Conservation (phyloP, 2,888 invertebrate genomes). For the Ormia ochracea region DNA sequence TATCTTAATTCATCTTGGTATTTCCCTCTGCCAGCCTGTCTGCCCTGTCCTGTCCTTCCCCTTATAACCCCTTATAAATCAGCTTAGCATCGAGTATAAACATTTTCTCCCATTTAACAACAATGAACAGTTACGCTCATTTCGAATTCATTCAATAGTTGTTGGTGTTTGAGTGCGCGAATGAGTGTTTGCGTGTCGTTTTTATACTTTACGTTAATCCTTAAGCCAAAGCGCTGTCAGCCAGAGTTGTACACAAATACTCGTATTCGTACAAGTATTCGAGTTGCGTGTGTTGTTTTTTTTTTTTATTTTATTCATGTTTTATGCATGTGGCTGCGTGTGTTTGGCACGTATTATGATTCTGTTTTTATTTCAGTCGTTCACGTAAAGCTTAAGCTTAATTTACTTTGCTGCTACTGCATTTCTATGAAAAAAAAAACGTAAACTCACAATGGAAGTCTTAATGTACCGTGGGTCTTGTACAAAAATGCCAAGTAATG, state of each 20-base stretch:
- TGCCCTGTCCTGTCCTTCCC: too few relatives aligned
- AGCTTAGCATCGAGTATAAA: neutral
- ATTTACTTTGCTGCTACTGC: conserved; percentile 60
- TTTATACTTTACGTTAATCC: conserved; percentile 73
- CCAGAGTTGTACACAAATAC: conserved; percentile 58
- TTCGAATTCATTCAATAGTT: conserved; percentile 17
- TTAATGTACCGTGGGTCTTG: neutral
- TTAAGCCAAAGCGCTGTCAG: conserved; percentile 74
- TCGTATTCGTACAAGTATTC: neutral
- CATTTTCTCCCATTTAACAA: neutral
- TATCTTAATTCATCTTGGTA: conserved; percentile 20
- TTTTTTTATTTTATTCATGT: too few relatives aligned
- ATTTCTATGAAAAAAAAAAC: conserved; percentile 28
- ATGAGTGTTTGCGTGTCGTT: conserved; percentile 64
- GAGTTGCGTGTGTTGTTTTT: neutral
- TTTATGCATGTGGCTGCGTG: neutral
- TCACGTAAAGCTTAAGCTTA: conserved; percentile 59
- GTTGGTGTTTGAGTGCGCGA: conserved; percentile 9
- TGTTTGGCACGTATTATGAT: conserved; percentile 4
- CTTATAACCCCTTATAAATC: neutral
- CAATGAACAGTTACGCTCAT: conserved; percentile 29
- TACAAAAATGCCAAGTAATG: neutral
- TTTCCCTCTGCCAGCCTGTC: neutral
- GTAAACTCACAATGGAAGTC: neutral
- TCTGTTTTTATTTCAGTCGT: conserved; percentile 52